These are phyloP conservation scores for Chiloscyllium plagiosum DNA, from an alignment of 2,113 vertebrate species.

Conservation along the genomic window DNA sequence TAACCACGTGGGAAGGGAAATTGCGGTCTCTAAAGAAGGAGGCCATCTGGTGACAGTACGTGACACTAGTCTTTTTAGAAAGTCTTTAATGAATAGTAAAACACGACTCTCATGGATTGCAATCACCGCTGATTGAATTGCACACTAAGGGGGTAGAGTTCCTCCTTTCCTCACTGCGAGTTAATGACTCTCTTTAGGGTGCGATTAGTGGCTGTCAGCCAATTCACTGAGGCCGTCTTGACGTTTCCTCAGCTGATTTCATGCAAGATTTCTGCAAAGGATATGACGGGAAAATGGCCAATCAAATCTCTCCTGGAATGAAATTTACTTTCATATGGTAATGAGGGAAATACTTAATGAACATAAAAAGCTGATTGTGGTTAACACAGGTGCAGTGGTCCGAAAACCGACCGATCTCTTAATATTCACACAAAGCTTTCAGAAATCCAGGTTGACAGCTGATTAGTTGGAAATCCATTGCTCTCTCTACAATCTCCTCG, in stretches of 20 bases:
- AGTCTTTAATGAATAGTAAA: neutral
- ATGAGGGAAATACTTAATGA: neutral
- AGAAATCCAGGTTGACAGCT: neutral
- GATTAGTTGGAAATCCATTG: neutral
- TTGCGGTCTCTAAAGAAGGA: too few relatives aligned
- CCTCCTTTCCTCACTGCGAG: neutral
- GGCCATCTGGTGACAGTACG: too few relatives aligned
- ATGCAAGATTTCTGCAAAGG: neutral
- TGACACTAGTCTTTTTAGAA: neutral
- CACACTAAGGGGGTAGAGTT: neutral
- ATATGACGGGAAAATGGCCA: neutral
- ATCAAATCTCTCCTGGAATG: neutral
- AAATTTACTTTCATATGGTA: neutral
- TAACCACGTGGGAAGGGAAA: too few relatives aligned
- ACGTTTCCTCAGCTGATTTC: neutral
- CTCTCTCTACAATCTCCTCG: neutral
- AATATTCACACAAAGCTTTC: too few relatives aligned
- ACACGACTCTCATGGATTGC: neutral
- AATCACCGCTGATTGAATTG: neutral
- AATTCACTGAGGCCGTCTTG: neutral
- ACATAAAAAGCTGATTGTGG: neutral
- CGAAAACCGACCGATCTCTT: neutral
- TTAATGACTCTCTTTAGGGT: neutral
- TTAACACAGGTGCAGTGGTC: neutral
- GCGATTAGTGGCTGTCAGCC: neutral